Conservation (phyloP, 2,113 vertebrate species). For the Theristicus caerulescens region DNA sequence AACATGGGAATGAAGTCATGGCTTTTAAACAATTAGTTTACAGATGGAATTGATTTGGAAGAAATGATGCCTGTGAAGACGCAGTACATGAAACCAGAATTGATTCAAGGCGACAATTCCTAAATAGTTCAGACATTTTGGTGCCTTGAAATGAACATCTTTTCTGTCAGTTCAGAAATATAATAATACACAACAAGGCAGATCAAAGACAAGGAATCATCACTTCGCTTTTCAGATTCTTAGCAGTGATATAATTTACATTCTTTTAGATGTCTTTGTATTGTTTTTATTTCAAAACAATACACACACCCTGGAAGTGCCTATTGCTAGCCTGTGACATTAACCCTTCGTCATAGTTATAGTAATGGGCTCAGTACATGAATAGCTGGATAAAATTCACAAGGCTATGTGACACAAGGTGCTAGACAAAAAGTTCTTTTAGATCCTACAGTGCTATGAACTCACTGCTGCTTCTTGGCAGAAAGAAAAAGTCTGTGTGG, state of each 20-base stretch:
- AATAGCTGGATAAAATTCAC: neutral
- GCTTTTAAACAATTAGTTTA: conserved; percentile 80
- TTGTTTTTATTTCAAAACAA: neutral
- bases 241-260: conserved; percentile 5
- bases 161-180: conserved; percentile 75
- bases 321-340: neutral
- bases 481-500: neutral
- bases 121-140: conserved; percentile 82
- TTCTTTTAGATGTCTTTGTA: neutral
- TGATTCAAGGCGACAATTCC: conserved; percentile 77
- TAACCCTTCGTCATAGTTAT: neutral
- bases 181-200: conserved; percentile 20
- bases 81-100: conserved; percentile 73
- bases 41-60: conserved; percentile 79
- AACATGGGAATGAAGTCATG: conserved; percentile 64
- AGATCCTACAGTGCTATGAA: neutral
- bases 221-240: conserved; percentile 23
- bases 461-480: neutral
- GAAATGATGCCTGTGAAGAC: conserved; percentile 58
- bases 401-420: neutral
- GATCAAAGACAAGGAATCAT: conserved; percentile 53
- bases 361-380: neutral
- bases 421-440: neutral
- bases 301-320: neutral
- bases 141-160: conserved; percentile 80